Conservation (phyloP, 2,888 invertebrate genomes). For the Xylota sylvarum region DNA sequence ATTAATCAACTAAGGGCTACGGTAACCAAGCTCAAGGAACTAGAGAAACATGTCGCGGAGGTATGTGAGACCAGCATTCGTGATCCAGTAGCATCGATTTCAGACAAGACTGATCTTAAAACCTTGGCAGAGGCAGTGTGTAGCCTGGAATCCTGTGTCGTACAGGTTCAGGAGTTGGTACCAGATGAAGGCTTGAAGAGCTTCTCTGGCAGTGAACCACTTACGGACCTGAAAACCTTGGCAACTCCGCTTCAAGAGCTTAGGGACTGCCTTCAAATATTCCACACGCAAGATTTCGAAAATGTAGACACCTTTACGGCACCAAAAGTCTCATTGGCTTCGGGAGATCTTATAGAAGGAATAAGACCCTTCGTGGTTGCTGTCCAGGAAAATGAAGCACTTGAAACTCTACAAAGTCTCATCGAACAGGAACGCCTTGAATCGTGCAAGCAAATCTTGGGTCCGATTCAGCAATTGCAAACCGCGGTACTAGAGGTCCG, state of each 20-base stretch:
- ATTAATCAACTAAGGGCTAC: slow-evolving; percentile 80
- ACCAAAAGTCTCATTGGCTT: slow-evolving; percentile 72
- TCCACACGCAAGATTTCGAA: slow-evolving; percentile 79
- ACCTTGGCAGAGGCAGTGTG: slow-evolving; percentile 83
- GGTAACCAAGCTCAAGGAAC: slow-evolving; percentile 83
- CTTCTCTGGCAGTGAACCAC: slow-evolving; percentile 30
- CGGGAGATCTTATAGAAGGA: slow-evolving; percentile 78
- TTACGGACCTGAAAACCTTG: slow-evolving; percentile 71
- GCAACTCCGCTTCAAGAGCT: slow-evolving; percentile 82
- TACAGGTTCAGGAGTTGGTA: slow-evolving; percentile 81
- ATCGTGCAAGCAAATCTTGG: slow-evolving; percentile 81
- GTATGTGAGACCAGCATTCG: slow-evolving; percentile 82
- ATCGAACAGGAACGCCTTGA: slow-evolving; percentile 79
- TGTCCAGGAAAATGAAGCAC: slow-evolving; percentile 79
- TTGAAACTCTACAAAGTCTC: slow-evolving; percentile 79
- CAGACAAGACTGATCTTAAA: slow-evolving; percentile 80
- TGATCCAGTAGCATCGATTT: slow-evolving; percentile 81
- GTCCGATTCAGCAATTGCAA: slow-evolving; percentile 84
- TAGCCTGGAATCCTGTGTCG: slow-evolving; percentile 81
- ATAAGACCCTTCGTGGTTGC: slow-evolving; percentile 79
- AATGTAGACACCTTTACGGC: slow-evolving; percentile 76
- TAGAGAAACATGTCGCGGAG: slow-evolving; percentile 83
- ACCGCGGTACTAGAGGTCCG: slow-evolving; percentile 80
- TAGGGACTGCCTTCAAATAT: slow-evolving; percentile 78
- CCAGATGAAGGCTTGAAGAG: slow-evolving; percentile 78